Evolutionary conservation across 2,888 invertebrate genomes (phyloP), one percentile per base, ranked within the genome.

Genomic region (Ommatoiulus sabulosus): DNA sequence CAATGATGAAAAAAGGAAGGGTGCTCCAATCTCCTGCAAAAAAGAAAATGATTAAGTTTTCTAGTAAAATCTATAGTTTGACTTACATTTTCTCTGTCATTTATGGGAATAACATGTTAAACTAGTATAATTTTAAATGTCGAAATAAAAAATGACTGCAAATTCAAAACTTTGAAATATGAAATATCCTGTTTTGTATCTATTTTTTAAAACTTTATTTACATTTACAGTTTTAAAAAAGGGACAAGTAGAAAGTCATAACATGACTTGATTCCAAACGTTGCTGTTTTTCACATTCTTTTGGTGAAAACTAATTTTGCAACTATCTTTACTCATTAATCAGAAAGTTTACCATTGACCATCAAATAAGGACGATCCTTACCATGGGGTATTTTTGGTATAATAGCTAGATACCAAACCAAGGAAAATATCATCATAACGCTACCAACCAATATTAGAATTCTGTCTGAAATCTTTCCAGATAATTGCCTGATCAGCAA

Each of bases 11-110:
- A 86, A 44, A 88, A 43, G 86, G 87, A 15, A 88, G 44, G 44
- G 24, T 86, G 44, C 8, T n/a, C 88, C 88, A 88, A 44, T 88
- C 63, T n/a, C 85, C 88, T 88, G 44, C 24, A 88, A 44, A 52
- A n/a, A 84, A n/a, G 52, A 84, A 85, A 88, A 52, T 80, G 10
- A 72, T 52, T 0, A 4, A 52, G 52, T 52, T 52, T n/a, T n/a
- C n/a, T n/a, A n/a, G n/a, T n/a, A n/a, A n/a, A n/a, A n/a, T n/a
- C n/a, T n/a, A n/a, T n/a, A n/a, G n/a, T n/a, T n/a, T n/a, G n/a
- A n/a, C n/a, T n/a, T n/a, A n/a, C n/a, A n/a, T n/a, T n/a, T n/a
- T n/a, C n/a, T n/a, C n/a, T n/a, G n/a, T n/a, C n/a, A n/a, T n/a
- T n/a, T n/a, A n/a, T n/a, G n/a, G n/a, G n/a, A n/a, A n/a, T n/a